Conservation (phyloP, 2,888 invertebrate species). For the Vanessa cardui region DNA sequence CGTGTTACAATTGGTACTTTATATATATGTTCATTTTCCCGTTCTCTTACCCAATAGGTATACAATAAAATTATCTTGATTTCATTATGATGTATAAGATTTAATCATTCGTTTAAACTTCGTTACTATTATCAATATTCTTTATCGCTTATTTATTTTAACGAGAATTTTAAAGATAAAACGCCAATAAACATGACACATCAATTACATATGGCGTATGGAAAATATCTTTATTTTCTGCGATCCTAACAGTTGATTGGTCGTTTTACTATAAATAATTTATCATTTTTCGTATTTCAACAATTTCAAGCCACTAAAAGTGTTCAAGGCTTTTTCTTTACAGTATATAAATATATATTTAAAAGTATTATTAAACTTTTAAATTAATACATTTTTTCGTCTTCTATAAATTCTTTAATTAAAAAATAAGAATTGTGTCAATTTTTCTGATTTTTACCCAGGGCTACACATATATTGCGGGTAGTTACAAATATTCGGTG, state of each 20-base stretch:
- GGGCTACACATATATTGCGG: slow-evolving; percentile 43
- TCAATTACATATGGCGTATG: slow-evolving; percentile 50
- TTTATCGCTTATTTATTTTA: slow-evolving; percentile 31
- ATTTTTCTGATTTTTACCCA: background rate
- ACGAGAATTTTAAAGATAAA: slow-evolving; percentile 39
- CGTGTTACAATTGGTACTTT: no score
- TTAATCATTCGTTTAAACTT: slow-evolving; percentile 28
- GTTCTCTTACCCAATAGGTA: slow-evolving; percentile 1
- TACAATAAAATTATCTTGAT: slow-evolving; percentile 11
- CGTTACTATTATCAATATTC: slow-evolving; percentile 29
- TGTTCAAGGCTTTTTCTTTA: slow-evolving; percentile 31
- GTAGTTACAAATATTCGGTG: slow-evolving; percentile 57
- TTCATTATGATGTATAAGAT: slow-evolving; percentile 40
- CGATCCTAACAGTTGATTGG: slow-evolving; percentile 25
- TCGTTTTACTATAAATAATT: slow-evolving; percentile 28
- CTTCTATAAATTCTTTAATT: no score
- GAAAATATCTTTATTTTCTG: slow-evolving; percentile 32
- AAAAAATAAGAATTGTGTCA: no score
- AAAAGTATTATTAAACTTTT: no score
- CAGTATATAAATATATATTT: background rate
- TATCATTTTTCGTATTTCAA: slow-evolving; percentile 41
- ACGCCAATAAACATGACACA: slow-evolving; percentile 36
- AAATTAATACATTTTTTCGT: background rate
- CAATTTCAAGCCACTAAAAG: slow-evolving; percentile 30
- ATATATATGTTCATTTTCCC: no score